Evolutionary conservation across 2,888 invertebrate genomes (phyloP), one percentile per base, ranked within the genome.

Genomic region (Oxystoma pomonae): DNA sequence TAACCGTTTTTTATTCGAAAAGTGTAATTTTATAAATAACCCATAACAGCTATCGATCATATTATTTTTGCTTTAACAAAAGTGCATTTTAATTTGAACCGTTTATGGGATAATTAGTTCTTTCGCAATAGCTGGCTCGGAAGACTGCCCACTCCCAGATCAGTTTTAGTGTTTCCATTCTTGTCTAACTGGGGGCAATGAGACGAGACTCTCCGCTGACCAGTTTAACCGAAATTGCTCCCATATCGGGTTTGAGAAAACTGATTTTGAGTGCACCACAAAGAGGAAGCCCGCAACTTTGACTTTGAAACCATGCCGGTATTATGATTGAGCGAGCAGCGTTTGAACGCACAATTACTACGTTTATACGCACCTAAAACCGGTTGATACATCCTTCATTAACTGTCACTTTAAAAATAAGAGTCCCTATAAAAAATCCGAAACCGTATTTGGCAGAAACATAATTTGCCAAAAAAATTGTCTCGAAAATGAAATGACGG

Each of bases 151-250:
- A 35, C 12, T n/a, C n/a, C 35, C 35, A 7, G 35, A 12, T 7
- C 12, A 35, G 12, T 12, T 35, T 35, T 35, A 35, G 35, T 35
- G 3, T 35, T 3, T 3, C 35, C 12, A 35, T 35, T 35, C 35
- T 35, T 35, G 35, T 35, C 12, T 35, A 12, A 35, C 35, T 3
- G 3, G 35, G 5, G 35, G 12, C 3, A 35, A 35, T 7, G 5
- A 12, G 12, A 58, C 57, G 57, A 52, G 61, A 57, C 55, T 18
- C 12, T 18, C 57, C 55, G 57, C 57, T 57, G 55, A 55, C 57
- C 55, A 58, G 35, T 12, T 35, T 35, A 7, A 35, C 35, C 12
- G 35, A 12, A 35, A 35, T 35, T 35, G 35, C 3, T 35, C 35
- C 12, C 35, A 35, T 35, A 35, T n/a, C n/a, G n/a, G n/a, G n/a